Evolutionary conservation across 2,888 invertebrate genomes (phyloP).

Genomic region (Idaea aversata): DNA sequence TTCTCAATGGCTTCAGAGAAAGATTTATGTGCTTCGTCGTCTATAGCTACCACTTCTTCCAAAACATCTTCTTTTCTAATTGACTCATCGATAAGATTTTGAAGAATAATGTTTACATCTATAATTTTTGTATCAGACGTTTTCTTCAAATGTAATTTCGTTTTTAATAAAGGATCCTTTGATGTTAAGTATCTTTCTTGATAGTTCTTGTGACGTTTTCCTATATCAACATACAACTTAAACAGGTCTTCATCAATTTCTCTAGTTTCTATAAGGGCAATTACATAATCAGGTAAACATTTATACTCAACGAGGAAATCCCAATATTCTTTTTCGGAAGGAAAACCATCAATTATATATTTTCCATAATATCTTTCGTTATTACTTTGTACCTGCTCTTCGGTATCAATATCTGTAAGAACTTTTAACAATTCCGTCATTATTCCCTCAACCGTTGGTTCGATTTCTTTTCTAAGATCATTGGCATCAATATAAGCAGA

Average conservation of each 20-base stretch:
- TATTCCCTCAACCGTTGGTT: conserved; percentile 65
- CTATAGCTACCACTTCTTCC: conserved; percentile 27
- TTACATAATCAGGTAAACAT: conserved; percentile 76
- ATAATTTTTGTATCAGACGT: conserved; percentile 21
- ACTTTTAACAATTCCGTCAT: conserved; percentile 57
- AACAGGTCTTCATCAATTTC: conserved; percentile 57
- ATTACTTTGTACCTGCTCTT: conserved; percentile 43
- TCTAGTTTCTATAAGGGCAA: conserved; percentile 76
- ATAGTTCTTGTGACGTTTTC: conserved; percentile 46
- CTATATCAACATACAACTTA: conserved; percentile 57
- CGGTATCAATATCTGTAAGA: conserved; percentile 58
- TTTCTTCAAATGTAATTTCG: conserved; percentile 40
- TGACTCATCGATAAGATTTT: conserved; percentile 34
- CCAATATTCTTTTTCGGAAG: conserved; percentile 73
- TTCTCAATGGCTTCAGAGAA: conserved; percentile 54
- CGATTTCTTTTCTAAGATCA: conserved; percentile 63
- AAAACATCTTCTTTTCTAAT: conserved; percentile 24
- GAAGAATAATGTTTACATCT: conserved; percentile 43
- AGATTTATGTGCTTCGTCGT: conserved; percentile 33
- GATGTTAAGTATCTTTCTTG: conserved; percentile 47
- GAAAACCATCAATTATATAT: conserved; percentile 82
- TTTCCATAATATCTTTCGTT: conserved; percentile 61
- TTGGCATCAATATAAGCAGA: conserved; percentile 53
- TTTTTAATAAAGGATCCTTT: conserved; percentile 56
- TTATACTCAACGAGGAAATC: conserved; percentile 59